Conservation (phyloP, 1,140 invertebrate genomes). For the Rhagoletis pomonella region DNA sequence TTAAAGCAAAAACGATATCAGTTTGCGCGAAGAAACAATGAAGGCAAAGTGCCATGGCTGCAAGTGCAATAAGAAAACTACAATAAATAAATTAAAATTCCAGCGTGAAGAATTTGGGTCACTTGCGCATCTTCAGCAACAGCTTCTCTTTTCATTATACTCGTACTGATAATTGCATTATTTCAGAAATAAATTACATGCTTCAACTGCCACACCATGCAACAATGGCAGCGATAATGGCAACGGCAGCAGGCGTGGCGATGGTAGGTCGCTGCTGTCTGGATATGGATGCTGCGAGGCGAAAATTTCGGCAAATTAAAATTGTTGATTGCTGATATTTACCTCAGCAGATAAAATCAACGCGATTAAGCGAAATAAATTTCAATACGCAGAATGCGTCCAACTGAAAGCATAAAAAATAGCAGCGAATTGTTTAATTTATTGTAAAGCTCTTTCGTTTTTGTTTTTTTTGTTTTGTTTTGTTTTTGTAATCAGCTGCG, state of each 20-base stretch:
- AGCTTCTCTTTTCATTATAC: background rate
- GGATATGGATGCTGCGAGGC: background rate
- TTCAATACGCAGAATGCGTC: background rate
- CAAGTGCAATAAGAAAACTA: slow-evolving; percentile 3
- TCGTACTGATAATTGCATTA: slow-evolving; percentile 27
- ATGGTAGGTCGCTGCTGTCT: background rate
- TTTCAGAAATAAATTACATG: slow-evolving; percentile 45
- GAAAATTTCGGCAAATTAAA: slow-evolving; percentile 14
- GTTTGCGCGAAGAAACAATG: background rate
- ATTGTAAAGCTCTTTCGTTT: background rate
- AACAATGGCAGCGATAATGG: background rate
- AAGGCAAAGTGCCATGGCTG: background rate
- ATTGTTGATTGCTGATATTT: background rate
- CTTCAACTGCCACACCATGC: slow-evolving; percentile 7
- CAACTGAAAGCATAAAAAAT: too few species aligned
- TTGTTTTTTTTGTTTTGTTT: background rate
- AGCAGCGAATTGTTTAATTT: background rate
- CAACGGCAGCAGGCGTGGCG: too few species aligned
- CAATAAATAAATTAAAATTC: slow-evolving; percentile 36
- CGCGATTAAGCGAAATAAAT: slow-evolving; percentile 43
- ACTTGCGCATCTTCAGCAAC: background rate
- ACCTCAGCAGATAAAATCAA: background rate
- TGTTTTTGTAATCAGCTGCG: background rate
- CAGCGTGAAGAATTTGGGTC: slow-evolving; percentile 29
- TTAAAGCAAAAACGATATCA: too few species aligned